Percentiles rank a stretch among this genome's conserved stretches.
phyloP scores from a whole-genome alignment of 2,113 vertebrate species.

The Formicarius rufipectus region DNA sequence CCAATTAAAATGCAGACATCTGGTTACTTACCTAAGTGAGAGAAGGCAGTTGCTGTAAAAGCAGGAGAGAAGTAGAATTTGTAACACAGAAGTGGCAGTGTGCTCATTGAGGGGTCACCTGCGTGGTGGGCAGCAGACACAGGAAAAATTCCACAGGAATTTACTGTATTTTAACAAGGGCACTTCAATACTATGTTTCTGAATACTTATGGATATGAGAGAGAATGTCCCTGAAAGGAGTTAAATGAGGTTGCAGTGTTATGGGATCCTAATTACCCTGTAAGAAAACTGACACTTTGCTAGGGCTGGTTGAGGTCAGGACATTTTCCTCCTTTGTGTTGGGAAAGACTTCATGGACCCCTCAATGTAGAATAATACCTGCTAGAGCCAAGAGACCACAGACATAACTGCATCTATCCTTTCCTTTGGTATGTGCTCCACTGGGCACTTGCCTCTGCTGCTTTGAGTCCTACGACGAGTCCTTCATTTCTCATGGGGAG shows the following conservation, averaged over 20 bases:
- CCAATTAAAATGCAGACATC: constrained; percentile 33
- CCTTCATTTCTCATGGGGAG: neutral
- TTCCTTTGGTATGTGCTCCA: neutral
- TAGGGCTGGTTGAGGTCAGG: neutral
- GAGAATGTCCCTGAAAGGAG: neutral
- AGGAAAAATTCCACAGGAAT: neutral
- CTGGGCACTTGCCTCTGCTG: neutral
- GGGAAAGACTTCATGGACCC: neutral
- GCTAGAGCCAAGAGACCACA: neutral
- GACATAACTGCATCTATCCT: neutral
- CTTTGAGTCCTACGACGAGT: neutral
- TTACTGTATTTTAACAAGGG: neutral
- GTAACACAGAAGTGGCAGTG: neutral
- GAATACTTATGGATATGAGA: neutral
- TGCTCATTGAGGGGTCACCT: neutral
- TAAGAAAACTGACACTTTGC: neutral
- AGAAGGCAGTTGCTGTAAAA: neutral
- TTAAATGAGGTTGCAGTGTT: neutral
- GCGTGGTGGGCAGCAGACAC: neutral
- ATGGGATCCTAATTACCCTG: neutral
- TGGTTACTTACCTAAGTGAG: neutral
- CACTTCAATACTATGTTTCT: neutral
- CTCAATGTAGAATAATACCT: fast-evolving
- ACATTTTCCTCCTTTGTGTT: neutral
- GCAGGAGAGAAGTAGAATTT: neutral